Percentiles rank a stretch among this genome's conserved stretches.
These are phyloP conservation scores for Osmoderma eremita DNA, from an alignment of 2,888 invertebrate genomes.

Conservation along the genomic window DNA sequence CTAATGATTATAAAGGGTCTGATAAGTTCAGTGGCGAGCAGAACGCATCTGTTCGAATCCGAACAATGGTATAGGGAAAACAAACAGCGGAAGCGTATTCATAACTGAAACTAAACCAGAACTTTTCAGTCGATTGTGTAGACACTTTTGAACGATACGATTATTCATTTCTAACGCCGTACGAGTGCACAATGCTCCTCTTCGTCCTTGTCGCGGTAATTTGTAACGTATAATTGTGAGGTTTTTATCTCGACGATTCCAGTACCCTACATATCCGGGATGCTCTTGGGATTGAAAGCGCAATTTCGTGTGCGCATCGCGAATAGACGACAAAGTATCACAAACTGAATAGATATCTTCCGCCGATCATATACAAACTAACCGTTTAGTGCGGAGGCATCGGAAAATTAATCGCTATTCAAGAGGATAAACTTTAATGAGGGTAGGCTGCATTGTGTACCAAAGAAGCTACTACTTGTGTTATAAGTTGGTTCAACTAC, in stretches of 20 bases:
- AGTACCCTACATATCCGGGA: neutral
- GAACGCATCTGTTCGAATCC: slow-evolving; percentile 29
- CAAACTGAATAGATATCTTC: neutral
- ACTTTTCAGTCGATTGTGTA: slow-evolving; percentile 37
- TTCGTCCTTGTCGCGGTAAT: slow-evolving; percentile 7
- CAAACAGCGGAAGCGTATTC: slow-evolving; percentile 38
- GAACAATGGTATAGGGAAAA: slow-evolving; percentile 28
- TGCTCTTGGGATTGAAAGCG: too few relatives aligned
- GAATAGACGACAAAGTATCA: too few relatives aligned
- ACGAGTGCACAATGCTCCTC: slow-evolving; percentile 2
- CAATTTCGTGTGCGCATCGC: neutral
- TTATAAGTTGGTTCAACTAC: too few relatives aligned
- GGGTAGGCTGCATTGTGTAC: too few relatives aligned
- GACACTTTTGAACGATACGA: slow-evolving; percentile 31
- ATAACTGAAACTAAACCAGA: slow-evolving; percentile 36
- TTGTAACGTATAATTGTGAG: slow-evolving; percentile 27
- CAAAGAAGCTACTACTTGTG: too few relatives aligned
- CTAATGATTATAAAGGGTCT: slow-evolving; percentile 21
- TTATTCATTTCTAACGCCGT: slow-evolving; percentile 22
- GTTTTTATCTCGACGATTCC: slow-evolving; percentile 15
- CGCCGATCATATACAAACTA: neutral
- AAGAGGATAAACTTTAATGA: too few relatives aligned
- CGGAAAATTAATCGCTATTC: too few relatives aligned
- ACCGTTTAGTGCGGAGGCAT: too few relatives aligned
- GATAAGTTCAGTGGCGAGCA: slow-evolving; percentile 26